Percentiles rank a stretch among this genome's conserved stretches.
phyloP scores from a whole-genome alignment of 2,113 vertebrate genomes.

The Rhinopomastus cyanomelas region DNA sequence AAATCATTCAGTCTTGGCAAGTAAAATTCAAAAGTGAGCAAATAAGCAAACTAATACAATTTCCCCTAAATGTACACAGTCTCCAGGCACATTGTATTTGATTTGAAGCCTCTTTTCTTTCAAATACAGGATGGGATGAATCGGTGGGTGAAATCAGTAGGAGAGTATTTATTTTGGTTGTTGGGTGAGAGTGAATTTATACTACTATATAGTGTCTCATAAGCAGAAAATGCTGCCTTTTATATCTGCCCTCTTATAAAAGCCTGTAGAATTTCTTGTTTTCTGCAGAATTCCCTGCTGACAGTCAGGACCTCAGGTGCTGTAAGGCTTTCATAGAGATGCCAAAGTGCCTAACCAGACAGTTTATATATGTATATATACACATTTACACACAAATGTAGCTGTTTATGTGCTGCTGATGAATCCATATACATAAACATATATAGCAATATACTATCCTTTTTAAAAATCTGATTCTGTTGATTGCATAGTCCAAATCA shows the following conservation, averaged over 20 bases:
- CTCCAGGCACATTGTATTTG: background rate
- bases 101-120: background rate
- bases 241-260: background rate
- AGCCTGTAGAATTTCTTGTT: background rate
- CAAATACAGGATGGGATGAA: background rate
- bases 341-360: background rate
- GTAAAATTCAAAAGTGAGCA: background rate
- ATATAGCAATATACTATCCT: background rate
- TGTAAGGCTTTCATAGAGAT: background rate
- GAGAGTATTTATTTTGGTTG: background rate
- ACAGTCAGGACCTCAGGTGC: background rate
- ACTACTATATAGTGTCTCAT: background rate
- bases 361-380: background rate
- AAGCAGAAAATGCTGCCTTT: background rate
- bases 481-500: constrained; percentile 59
- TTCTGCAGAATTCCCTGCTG: background rate
- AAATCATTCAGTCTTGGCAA: background rate
- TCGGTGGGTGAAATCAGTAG: background rate
- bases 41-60: background rate
- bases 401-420: no score
- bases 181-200: background rate
- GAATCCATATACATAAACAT: no score
- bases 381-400: background rate
- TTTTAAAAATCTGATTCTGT: constrained; percentile 37
- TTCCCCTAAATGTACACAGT: background rate